These are phyloP conservation scores for Sardinella longiceps DNA, from an alignment of 2,797 vertebrate species.

Conservation along the genomic window DNA sequence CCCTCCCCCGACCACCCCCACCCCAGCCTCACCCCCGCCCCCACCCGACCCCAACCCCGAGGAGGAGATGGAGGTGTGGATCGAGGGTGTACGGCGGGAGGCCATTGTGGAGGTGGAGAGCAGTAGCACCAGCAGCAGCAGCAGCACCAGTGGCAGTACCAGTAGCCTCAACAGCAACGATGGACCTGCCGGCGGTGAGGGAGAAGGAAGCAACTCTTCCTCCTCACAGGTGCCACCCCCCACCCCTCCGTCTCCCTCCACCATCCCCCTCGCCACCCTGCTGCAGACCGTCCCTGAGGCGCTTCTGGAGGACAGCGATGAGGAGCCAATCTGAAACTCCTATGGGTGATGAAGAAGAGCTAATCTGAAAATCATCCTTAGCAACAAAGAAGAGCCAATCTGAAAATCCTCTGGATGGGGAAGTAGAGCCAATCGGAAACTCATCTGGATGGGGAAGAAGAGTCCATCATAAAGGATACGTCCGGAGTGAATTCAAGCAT, in stretches of 20 bases:
- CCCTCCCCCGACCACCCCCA: not conserved
- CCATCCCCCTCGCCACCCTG: slow-evolving; percentile 56
- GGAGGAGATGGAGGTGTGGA: slow-evolving; percentile 68
- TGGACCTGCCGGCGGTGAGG: not conserved
- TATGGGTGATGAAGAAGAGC: slow-evolving; percentile 64
- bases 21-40: not conserved
- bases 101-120: slow-evolving; percentile 43
- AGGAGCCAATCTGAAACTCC: too few species aligned
- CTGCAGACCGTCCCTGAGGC: slow-evolving; percentile 50
- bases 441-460: slow-evolving; percentile 61
- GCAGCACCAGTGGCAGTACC: slow-evolving; percentile 43
- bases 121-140: slow-evolving; percentile 36
- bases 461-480: slow-evolving; percentile 69
- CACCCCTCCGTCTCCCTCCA: slow-evolving; percentile 54
- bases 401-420: slow-evolving; percentile 47
- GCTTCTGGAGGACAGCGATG: slow-evolving; percentile 46
- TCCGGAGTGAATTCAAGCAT: too few species aligned
- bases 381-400: slow-evolving; percentile 65
- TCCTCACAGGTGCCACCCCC: slow-evolving; percentile 55
- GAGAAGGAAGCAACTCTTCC: slow-evolving; percentile 34
- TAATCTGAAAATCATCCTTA: slow-evolving; percentile 61
- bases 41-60: not conserved
- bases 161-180: slow-evolving; percentile 40
- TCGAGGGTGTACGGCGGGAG: slow-evolving; percentile 58
- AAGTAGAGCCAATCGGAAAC: too few species aligned